phyloP scores from a whole-genome alignment of 2,113 vertebrate species.

The Thunnus maccoyii region DNA sequence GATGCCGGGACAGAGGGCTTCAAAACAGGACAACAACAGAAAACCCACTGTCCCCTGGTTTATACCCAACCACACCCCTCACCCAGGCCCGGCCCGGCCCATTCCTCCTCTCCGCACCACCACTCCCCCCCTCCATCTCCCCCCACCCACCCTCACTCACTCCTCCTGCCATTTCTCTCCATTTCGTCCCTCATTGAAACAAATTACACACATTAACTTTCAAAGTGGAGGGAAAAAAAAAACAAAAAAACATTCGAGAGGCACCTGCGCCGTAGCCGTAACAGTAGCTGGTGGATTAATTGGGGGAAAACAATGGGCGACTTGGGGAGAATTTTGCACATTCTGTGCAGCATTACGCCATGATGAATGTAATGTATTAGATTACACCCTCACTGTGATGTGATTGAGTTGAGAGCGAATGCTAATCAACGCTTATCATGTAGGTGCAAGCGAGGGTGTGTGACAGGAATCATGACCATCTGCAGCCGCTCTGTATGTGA shows the following conservation, averaged over 20 bases:
- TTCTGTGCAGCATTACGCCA: background rate
- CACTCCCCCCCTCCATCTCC: background rate
- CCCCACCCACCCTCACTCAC: background rate
- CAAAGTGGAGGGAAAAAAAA: conserved; percentile 18
- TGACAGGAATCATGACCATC: conserved; percentile 27
- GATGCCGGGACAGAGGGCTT: conserved; percentile 72
- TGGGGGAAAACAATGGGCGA: conserved; percentile 29
- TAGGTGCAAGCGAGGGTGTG: background rate
- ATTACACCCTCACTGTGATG: conserved; percentile 37
- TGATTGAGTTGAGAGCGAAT: conserved; percentile 33
- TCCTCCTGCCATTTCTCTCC: conserved; percentile 14
- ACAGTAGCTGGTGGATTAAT: conserved; percentile 42
- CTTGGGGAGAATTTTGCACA: conserved; percentile 42
- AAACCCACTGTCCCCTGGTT: conserved; percentile 75
- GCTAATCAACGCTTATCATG: conserved; percentile 43
- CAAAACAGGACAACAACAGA: conserved; percentile 78
- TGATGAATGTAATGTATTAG: conserved; percentile 34
- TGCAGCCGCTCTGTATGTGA: conserved; percentile 25
- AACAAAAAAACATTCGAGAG: background rate
- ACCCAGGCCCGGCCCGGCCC: conserved; percentile 60
- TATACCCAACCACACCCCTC: conserved; percentile 86
- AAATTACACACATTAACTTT: conserved; percentile 44
- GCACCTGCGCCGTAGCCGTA: conserved; percentile 32
- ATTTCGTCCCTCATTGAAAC: conserved; percentile 32
- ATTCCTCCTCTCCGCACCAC: conserved; percentile 40